A percentile compares a stretch with the other conserved stretches of the same genome.
phyloP scores from a whole-genome alignment of 2,797 vertebrate genomes.

The Prionace glauca region DNA sequence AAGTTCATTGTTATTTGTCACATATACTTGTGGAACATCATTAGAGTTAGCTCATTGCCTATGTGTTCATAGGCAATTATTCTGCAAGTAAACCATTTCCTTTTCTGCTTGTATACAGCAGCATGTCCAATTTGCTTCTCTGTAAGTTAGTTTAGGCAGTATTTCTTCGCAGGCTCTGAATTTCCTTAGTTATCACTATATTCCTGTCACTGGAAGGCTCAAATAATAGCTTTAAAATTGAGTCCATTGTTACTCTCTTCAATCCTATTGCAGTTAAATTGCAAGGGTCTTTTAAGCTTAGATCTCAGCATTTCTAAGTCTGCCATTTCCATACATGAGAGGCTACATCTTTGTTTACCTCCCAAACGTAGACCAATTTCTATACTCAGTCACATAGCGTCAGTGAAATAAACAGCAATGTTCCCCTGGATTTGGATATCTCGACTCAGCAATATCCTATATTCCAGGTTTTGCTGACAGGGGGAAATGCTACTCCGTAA shows the following conservation, averaged over 20 bases:
- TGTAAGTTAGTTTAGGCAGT: neutral
- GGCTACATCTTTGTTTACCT: neutral
- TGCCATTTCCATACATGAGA: neutral
- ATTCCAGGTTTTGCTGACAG: neutral
- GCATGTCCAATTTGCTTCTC: neutral
- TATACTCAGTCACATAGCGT: neutral
- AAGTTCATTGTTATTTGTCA: neutral
- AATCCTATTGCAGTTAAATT: neutral
- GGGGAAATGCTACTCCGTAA: conserved; percentile 5
- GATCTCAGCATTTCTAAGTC: too few species aligned
- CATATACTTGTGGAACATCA: neutral
- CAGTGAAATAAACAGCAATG: neutral
- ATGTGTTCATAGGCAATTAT: neutral
- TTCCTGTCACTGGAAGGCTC: neutral
- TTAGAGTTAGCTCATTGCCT: neutral
- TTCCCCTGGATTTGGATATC: neutral
- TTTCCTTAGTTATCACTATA: neutral
- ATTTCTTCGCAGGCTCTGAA: too few species aligned
- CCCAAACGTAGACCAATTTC: neutral
- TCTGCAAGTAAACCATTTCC: neutral
- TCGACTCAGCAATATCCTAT: neutral
- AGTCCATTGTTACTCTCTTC: too few species aligned
- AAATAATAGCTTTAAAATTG: too few species aligned
- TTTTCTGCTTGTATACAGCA: neutral
- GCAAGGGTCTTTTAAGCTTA: neutral